Percentiles rank a stretch among this genome's conserved stretches.
Conservation (phyloP, 2,797 vertebrate genomes). For the Chiroxiphia lanceolata region DNA sequence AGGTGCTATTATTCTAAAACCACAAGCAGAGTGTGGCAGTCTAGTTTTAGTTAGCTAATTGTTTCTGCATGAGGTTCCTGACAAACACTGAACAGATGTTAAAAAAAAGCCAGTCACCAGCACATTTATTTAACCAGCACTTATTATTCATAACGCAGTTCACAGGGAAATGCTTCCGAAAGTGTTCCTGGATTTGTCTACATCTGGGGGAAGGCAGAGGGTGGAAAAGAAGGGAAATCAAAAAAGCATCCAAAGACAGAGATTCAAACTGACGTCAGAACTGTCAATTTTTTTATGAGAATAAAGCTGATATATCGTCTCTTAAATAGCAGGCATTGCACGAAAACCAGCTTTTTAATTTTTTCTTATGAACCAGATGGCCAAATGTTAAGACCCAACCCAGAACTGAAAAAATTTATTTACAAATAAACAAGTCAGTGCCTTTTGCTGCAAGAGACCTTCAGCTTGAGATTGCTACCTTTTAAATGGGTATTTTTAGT, state of each 20-base stretch:
- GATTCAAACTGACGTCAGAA: background rate
- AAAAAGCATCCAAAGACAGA: background rate
- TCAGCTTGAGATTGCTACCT: background rate
- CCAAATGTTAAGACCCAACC: background rate
- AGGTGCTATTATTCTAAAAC: background rate
- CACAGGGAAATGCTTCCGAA: background rate
- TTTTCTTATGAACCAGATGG: background rate
- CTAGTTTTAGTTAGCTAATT: background rate
- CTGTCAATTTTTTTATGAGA: background rate
- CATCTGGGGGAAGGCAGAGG: rapidly evolving
- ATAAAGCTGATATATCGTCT: background rate
- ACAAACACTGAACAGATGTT: background rate
- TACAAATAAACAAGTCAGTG: background rate
- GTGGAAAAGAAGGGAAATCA: background rate
- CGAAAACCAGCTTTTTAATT: background rate
- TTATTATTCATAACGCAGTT: background rate
- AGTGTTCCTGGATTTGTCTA: background rate
- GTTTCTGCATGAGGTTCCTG: background rate
- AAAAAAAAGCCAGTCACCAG: background rate
- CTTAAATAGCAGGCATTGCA: background rate
- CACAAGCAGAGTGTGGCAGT: background rate
- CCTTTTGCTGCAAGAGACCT: background rate
- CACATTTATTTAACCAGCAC: background rate
- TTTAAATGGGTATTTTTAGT: background rate
- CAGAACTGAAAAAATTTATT: background rate